A percentile compares a stretch with the other conserved stretches of the same genome.
Evolutionary conservation across 1,140 invertebrate genomes (phyloP).

Genomic region (Ceratosolen fusciceps): DNA sequence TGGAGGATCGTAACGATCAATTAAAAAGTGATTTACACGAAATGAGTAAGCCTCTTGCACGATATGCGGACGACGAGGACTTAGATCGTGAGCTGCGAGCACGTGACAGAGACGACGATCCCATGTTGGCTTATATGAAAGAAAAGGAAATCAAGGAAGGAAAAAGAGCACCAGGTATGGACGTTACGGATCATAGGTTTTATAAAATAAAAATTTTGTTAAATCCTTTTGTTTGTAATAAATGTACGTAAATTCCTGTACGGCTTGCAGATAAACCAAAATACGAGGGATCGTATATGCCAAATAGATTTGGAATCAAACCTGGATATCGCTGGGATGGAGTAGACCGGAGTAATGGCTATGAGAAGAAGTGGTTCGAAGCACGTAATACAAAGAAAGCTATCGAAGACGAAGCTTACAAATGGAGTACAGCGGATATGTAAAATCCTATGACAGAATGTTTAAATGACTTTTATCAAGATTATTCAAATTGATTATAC

Average conservation of each 20-base stretch:
- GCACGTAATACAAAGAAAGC: slow-evolving; percentile 84
- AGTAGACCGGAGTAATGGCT: slow-evolving; percentile 97
- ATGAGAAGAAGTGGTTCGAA: slow-evolving; percentile 92
- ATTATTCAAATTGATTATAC: too few species aligned
- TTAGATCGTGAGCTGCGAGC: slow-evolving; percentile 83
- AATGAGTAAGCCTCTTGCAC: slow-evolving; percentile 90
- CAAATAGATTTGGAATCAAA: slow-evolving; percentile 91
- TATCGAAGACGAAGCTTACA: slow-evolving; percentile 88
- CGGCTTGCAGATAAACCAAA: slow-evolving; percentile 70
- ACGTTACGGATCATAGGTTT: not conserved
- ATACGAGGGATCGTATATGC: slow-evolving; percentile 86
- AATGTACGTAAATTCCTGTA: too few species aligned
- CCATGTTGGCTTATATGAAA: slow-evolving; percentile 90
- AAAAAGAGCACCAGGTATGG: slow-evolving; percentile 67
- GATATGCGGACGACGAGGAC: slow-evolving; percentile 91
- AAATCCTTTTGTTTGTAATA: slow-evolving; percentile 18
- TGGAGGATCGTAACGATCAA: slow-evolving; percentile 79
- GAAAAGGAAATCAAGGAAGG: slow-evolving; percentile 80
- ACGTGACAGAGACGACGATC: slow-evolving; percentile 88
- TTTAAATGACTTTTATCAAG: too few species aligned
- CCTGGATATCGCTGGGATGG: slow-evolving; percentile 99
- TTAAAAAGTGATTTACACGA: slow-evolving; percentile 84
- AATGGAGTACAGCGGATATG: slow-evolving; percentile 97
- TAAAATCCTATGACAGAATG: slow-evolving; percentile 76
- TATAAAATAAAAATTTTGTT: slow-evolving; percentile 9